Evolutionary conservation across 2,113 vertebrate genomes (phyloP).

Genomic region (Neotoma lepida): DNA sequence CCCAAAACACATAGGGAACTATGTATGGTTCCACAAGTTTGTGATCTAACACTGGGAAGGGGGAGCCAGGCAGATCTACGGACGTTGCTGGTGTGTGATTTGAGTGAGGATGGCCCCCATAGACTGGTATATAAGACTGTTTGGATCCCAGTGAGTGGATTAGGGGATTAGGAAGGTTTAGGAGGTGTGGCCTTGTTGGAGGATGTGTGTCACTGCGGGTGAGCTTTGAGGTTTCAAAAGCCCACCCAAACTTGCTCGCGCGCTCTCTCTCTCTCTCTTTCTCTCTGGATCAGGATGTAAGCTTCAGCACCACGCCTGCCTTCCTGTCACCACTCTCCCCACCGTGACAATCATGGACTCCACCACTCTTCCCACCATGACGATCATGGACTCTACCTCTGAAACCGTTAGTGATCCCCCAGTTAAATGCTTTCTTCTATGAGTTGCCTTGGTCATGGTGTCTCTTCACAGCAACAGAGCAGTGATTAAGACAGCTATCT

Average conservation of each 20-base stretch:
- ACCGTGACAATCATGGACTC: neutral
- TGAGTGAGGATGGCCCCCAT: neutral
- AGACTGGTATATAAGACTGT: neutral
- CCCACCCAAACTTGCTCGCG: neutral
- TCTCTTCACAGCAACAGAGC: neutral
- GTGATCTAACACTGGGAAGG: neutral
- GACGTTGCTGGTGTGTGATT: neutral
- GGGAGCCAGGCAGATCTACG: neutral
- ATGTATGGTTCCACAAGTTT: neutral
- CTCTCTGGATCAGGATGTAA: neutral
- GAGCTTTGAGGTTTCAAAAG: neutral
- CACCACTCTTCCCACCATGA: neutral
- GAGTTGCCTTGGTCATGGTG: neutral
- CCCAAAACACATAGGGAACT: neutral
- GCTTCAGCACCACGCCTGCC: neutral
- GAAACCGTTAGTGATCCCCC: neutral
- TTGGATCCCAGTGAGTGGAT: neutral
- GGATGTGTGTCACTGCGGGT: neutral
- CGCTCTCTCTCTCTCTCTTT: neutral
- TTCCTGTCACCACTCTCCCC: neutral
- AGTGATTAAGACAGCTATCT: neutral
- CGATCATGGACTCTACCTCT: neutral
- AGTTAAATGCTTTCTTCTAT: neutral
- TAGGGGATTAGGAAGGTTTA: neutral
- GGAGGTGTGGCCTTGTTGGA: neutral